Conservation (phyloP, 2,113 vertebrate species). For the human region DNA sequence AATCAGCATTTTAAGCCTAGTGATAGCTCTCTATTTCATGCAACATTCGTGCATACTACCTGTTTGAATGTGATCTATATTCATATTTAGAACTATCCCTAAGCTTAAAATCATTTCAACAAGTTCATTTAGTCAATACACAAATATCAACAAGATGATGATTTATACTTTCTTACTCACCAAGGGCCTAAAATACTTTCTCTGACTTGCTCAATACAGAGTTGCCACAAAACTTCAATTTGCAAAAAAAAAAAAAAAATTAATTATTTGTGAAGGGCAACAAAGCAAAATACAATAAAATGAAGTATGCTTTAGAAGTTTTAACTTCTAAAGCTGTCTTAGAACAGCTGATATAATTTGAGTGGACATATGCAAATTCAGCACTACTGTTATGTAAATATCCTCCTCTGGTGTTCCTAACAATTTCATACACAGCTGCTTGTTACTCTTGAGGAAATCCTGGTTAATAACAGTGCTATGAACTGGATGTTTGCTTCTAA, state of each 20-base stretch:
- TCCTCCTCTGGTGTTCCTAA: not conserved
- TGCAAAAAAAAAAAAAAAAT: not conserved
- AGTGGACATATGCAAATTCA: conserved; percentile 41
- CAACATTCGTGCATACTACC: not conserved
- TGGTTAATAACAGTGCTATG: not conserved
- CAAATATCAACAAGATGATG: not conserved
- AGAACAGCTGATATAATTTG: not conserved
- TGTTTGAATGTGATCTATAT: not conserved
- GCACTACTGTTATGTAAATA: not conserved
- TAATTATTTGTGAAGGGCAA: not conserved
- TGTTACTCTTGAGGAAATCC: not conserved
- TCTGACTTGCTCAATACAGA: not conserved
- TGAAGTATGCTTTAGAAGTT: not conserved
- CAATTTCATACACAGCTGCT: not conserved
- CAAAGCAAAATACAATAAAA: not conserved
- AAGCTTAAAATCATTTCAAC: conserved; percentile 25
- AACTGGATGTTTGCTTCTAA: not conserved
- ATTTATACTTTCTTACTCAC: not conserved
- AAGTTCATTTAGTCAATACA: not conserved
- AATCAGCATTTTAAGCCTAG: not conserved
- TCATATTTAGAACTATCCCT: not conserved
- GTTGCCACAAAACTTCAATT: not conserved
- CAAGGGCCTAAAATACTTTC: not conserved
- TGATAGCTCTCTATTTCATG: not conserved
- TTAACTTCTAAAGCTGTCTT: conserved; percentile 7